A percentile compares a stretch with the other conserved stretches of the same genome.
Evolutionary conservation across 1,140 invertebrate genomes (phyloP).

Genomic region (Drosophila parabipectinata): DNA sequence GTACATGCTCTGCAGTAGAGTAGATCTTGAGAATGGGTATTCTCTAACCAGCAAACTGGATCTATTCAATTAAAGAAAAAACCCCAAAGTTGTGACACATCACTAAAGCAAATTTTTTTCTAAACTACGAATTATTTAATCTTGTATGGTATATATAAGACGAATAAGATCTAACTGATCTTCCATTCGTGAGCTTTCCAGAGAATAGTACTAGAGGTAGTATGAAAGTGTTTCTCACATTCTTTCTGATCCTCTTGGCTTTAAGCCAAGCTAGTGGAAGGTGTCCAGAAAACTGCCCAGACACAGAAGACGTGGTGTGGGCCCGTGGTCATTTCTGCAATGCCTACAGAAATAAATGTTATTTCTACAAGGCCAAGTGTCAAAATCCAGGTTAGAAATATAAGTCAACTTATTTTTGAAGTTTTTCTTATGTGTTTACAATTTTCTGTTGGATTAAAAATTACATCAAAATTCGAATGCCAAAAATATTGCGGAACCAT

Average conservation of each 20-base stretch:
- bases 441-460: conserved; percentile 16
- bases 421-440: background rate
- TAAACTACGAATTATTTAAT: no score
- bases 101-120: no score
- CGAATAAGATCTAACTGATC: no score
- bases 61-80: no score
- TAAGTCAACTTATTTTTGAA: background rate
- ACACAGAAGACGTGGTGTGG: conserved; percentile 60
- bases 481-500: conserved; percentile 14
- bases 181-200: no score
- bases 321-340: conserved; percentile 31
- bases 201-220: no score
- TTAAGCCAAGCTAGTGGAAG: conserved; percentile 21
- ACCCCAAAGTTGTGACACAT: no score
- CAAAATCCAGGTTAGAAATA: no score
- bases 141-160: no score
- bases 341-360: conserved; percentile 56
- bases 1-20: no score
- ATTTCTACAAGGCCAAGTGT: conserved; percentile 39
- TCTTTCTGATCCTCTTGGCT: conserved; percentile 8
- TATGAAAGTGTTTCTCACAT: background rate
- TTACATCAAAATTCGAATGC: conserved; percentile 37
- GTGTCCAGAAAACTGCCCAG: conserved; percentile 44
- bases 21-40: no score
- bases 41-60: no score